Percentiles rank a stretch among this genome's conserved stretches.
Conservation (phyloP, 2,113 vertebrate genomes). For the Aptenodytes patagonicus region DNA sequence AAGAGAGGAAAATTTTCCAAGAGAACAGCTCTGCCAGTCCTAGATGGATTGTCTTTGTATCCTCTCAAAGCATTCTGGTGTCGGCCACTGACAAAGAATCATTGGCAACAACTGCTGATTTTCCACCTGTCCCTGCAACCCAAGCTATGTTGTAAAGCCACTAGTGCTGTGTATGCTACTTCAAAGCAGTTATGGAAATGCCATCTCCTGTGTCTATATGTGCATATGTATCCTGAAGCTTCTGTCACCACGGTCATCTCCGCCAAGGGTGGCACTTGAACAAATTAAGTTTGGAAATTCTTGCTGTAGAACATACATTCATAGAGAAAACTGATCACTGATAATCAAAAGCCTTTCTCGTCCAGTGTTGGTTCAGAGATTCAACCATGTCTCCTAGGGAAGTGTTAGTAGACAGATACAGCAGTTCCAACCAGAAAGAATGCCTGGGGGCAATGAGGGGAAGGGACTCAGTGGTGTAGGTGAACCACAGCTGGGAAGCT, state of each 20-base stretch:
- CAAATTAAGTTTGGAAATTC: not conserved
- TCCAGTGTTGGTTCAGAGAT: not conserved
- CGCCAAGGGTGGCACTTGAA: not conserved
- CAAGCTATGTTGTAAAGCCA: not conserved
- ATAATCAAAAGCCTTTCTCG: not conserved
- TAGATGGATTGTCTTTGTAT: not conserved
- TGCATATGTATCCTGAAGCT: not conserved
- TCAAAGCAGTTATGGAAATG: not conserved
- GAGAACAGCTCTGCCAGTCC: not conserved
- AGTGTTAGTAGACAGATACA: not conserved
- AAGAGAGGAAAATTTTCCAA: not conserved
- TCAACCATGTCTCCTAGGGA: not conserved
- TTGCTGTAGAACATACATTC: not conserved
- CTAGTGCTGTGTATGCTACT: not conserved
- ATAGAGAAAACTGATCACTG: not conserved
- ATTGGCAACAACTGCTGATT: slow-evolving; percentile 25
- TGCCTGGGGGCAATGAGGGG: not conserved
- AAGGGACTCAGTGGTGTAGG: not conserved
- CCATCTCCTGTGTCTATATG: not conserved
- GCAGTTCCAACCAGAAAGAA: not conserved
- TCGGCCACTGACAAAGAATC: slow-evolving; percentile 18
- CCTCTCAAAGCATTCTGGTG: not conserved
- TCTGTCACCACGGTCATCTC: not conserved
- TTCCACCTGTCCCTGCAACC: slow-evolving; percentile 39
- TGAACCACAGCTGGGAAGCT: not conserved